These are phyloP conservation scores for Atopsyche davidsoni DNA, from an alignment of 1,140 invertebrate species.

Conservation along the genomic window DNA sequence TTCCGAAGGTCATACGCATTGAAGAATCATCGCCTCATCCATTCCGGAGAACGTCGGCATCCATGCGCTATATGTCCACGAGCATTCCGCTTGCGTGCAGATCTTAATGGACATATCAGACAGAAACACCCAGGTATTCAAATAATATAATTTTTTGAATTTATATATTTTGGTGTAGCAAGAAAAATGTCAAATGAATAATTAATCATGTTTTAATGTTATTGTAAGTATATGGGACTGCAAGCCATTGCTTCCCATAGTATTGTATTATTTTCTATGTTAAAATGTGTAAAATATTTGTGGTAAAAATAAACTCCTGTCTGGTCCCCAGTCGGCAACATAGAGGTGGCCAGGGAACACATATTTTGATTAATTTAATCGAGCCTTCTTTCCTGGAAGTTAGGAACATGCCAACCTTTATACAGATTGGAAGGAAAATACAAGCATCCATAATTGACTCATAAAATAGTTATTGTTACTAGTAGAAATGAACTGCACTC, in stretches of 20 bases:
- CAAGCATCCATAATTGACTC: too few species aligned
- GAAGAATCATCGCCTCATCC: constrained; percentile 44
- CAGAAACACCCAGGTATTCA: constrained; percentile 6
- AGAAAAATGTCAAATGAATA: background rate
- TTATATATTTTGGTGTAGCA: background rate
- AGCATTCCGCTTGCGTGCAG: constrained; percentile 24
- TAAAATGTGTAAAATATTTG: background rate
- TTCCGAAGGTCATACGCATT: constrained; percentile 46
- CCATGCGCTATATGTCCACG: constrained; percentile 35
- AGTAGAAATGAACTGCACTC: background rate
- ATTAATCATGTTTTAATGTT: background rate
- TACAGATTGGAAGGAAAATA: too few species aligned
- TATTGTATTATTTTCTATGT: background rate
- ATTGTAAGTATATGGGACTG: too few species aligned
- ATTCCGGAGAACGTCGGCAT: constrained; percentile 35
- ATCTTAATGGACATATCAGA: constrained; percentile 16
- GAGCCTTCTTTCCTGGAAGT: too few species aligned
- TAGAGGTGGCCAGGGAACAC: too few species aligned
- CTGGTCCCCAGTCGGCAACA: too few species aligned
- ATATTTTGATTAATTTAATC: too few species aligned
- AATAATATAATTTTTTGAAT: background rate
- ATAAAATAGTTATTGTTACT: too few species aligned
- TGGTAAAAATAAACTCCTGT: background rate
- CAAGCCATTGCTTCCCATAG: too few species aligned
- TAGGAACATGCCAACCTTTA: too few species aligned